phyloP scores from a whole-genome alignment of 2,113 vertebrate genomes.

The Myrmecobius fasciatus region DNA sequence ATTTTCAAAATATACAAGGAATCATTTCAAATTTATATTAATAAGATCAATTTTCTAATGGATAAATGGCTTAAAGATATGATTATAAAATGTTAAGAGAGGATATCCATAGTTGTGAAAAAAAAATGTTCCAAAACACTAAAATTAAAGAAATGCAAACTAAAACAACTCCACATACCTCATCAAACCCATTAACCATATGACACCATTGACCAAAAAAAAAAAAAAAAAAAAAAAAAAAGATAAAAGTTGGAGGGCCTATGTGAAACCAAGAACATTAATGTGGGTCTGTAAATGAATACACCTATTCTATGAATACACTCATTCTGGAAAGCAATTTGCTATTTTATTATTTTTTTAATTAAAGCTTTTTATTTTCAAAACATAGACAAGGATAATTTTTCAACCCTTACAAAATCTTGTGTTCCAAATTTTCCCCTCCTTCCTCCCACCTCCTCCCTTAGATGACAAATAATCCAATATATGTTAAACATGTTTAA shows the following conservation, averaged over 20 bases:
- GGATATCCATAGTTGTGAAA: neutral
- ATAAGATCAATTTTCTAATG: neutral
- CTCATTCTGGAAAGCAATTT: neutral
- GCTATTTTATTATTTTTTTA: neutral
- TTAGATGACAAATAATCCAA: no score
- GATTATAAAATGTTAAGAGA: neutral
- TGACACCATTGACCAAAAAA: no score
- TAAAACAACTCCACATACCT: neutral
- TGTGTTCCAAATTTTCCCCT: no score
- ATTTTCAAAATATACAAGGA: neutral
- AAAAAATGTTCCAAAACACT: neutral
- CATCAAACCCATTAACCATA: neutral
- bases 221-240: neutral
- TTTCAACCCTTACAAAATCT: no score
- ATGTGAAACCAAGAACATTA: neutral
- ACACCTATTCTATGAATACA: neutral
- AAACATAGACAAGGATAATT: no score
- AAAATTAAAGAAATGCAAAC: neutral
- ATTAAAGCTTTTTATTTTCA: no score
- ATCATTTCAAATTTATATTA: neutral
- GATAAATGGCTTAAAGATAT: neutral
- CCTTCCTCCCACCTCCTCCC: no score
- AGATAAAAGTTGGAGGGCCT: neutral
- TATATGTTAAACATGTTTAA: no score
- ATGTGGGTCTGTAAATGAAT: neutral